Percentiles rank a stretch among this genome's conserved stretches.
Evolutionary conservation across 2,797 vertebrate species (phyloP).

Genomic region (Strix occidentalis): DNA sequence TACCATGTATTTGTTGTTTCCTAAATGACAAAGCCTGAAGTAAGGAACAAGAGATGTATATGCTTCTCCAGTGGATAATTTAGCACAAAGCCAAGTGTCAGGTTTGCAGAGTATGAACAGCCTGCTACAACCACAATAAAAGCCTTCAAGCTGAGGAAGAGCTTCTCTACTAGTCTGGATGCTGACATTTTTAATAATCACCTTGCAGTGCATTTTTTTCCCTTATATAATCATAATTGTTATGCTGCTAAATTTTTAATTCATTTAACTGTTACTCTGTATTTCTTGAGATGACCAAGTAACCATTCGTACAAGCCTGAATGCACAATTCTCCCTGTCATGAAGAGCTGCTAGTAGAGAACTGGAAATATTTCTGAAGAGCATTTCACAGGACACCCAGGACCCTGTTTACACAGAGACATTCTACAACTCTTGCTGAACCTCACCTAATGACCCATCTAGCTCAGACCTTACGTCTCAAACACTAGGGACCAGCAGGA

Average conservation of each 20-base stretch:
- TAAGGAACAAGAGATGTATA: background rate
- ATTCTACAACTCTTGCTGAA: background rate
- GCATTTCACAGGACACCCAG: background rate
- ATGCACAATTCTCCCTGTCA: background rate
- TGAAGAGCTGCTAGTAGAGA: background rate
- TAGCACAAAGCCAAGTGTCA: background rate
- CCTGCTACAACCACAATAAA: background rate
- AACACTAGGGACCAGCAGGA: background rate
- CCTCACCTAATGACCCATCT: background rate
- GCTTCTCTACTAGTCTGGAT: background rate
- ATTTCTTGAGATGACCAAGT: background rate
- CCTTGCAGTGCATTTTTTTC: background rate
- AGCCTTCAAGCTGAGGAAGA: background rate
- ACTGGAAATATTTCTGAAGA: background rate
- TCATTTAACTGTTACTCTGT: background rate
- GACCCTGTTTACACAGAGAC: background rate
- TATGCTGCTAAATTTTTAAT: background rate
- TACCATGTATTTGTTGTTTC: background rate
- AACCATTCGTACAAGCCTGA: background rate
- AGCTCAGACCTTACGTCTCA: rapidly evolving
- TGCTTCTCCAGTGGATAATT: background rate
- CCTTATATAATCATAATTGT: background rate
- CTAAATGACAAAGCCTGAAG: background rate
- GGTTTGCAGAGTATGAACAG: background rate
- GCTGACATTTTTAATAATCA: background rate